Evolutionary conservation across 2,113 vertebrate species (phyloP), one percentile per base, ranked within the genome.

Genomic region (Brachypteracias leptosomus): DNA sequence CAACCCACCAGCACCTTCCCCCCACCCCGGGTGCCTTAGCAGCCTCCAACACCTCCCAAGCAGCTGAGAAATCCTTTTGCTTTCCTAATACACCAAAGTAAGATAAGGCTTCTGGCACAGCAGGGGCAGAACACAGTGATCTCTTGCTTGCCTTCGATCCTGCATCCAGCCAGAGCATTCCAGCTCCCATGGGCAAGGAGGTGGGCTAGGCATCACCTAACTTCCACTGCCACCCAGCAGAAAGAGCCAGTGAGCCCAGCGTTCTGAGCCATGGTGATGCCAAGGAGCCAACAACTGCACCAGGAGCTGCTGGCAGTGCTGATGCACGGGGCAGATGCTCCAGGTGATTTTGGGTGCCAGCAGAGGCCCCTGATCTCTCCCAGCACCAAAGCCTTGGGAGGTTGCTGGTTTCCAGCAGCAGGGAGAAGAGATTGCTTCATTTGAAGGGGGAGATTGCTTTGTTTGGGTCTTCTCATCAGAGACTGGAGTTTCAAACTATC

Each of bases 21-120:
- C 35, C 20, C 2, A 1, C 15, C 58, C 20, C 0, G 1, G 38
- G n/a, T 0, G 0, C n/a, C 66, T 52, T 72, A 2, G 0, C 25
- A 21, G 71, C 10, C 22, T 58, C 62, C 11, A 42, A 55, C 0
- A 1, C 24, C 33, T 57, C 35, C 31, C 0, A 1, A 51, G 47
- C 28, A n/a, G 42, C 24, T 0, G 0, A 54, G 47, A 89, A 89
- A 85, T 42, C 57, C 31, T 85, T 85, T 54, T 54, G 46, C 22
- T 78, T 82, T 85, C 52, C 47, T 81, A 74, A 59, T 20, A 28
- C 35, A 55, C 52, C 15, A 4, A 11, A 74, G 51, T 16, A 85
- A 70, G 49, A 78, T 7, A 61, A 61, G n/a, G n/a, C n/a, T n/a
- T n/a, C n/a, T n/a, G n/a, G n/a, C n/a, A n/a, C n/a, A n/a, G n/a